Evolutionary conservation across 2,888 invertebrate genomes (phyloP), one percentile per base, ranked within the genome.

Genomic region (Acholoe squamosa): DNA sequence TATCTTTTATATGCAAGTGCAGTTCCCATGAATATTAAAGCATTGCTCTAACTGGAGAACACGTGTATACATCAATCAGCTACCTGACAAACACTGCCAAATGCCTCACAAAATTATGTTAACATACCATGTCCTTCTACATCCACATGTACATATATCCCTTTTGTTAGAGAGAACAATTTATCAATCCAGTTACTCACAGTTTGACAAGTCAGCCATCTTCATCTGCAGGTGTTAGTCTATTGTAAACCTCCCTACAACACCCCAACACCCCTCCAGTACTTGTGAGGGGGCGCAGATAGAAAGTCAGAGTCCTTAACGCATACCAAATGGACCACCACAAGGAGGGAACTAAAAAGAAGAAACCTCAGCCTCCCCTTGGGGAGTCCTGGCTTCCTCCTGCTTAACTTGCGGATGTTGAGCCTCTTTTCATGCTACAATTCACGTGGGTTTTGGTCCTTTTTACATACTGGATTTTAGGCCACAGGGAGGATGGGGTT

Each of bases 391-490:
- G 61, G 43, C 43, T 43, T 43, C 43, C 43, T 43, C 43, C 43
- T 43, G 43, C 43, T 43, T 43, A 43, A 43, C 61, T n/a, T 61
- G 61, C 61, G 61, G 61, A 61, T 61, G 61, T 61, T 61, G 19
- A 22, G 61, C 61, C 19, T 61, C 61, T 61, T 61, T 61, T 61
- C 61, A 61, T 61, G 61, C 61, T 61, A 61, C 61, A n/a, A 43
- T 43, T 43, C 5, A n/a, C 19, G 61, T 61, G 61, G 61, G 61
- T 61, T 61, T 61, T 3, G 22, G 5, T 14, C 43, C 43, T 43
- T 43, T 61, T 61, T 43, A 43, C 43, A 43, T 43, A 7, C 43
- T 43, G 43, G 43, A 43, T 43, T 43, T 7, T 43, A 43, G 10
- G 43, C 43, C 43, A 43, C 43, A 43, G 43, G 43, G 61, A 61